Evolutionary conservation across 1,140 invertebrate genomes (phyloP), one percentile per base, ranked within the genome.

Genomic region (Papilio machaon): DNA sequence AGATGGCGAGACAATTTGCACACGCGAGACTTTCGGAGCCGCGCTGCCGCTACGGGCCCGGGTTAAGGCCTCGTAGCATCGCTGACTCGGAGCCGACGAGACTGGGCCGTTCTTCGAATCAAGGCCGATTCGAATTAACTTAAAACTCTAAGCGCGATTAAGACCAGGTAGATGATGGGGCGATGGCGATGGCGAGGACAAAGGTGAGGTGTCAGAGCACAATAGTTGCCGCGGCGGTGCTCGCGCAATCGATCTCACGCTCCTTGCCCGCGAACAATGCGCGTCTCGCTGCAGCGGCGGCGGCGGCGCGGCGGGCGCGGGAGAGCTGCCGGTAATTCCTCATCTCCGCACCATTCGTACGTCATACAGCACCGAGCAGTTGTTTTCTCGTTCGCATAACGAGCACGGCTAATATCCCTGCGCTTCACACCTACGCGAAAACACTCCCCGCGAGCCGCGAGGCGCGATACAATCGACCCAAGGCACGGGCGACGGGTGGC

Each of bases 351-450:
- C 76, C 79, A 67, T 70, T 60, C 80, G 70, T 73, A 76, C 13
- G 49, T 3, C 76, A 75, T 80, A 60, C 54, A 38, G 49, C 46
- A 54, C 19, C 30, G 52, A 77, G 75, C 75, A 77, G 75, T 77
- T 77, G 75, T 77, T 77, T 77, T 77, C 75, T 54, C 46, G 73
- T 79, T 79, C 70, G 13, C 74, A 77, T 77, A 77, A 77, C 75
- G 52, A 77, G 52, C 77, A 38, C 77, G 77, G 77, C 77, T 79
- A 79, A 79, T 79, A 67, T 79, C 85, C 84, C 81, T 84, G 85
- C 83, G 82, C 82, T 87, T 88, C 84, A 85, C 85, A 85, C 85
- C 87, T 87, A 84, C 87, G 82, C 84, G 82, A 86, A 82, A 82
- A 83, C 83, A 80, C 85, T 82, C 86, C 64, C 83, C 84, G 81